phyloP scores from a whole-genome alignment of 2,797 vertebrate genomes.

The Gouania willdenowi region DNA sequence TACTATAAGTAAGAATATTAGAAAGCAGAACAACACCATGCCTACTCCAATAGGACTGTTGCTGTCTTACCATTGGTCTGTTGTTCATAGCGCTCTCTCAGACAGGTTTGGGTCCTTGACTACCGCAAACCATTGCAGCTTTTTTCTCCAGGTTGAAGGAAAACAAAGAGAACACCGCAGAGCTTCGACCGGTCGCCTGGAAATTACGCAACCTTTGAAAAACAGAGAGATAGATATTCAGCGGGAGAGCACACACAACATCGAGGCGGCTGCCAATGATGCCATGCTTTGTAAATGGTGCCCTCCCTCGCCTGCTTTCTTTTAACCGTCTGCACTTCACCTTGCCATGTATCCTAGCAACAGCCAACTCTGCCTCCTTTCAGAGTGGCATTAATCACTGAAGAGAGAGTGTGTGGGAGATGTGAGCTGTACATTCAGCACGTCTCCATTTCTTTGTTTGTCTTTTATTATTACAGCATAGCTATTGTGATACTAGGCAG shows the following conservation, averaged over 20 bases:
- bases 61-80: slow-evolving; percentile 83
- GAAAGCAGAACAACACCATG: background rate
- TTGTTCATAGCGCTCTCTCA: slow-evolving; percentile 77
- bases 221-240: slow-evolving; percentile 14
- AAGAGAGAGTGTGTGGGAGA: slow-evolving; percentile 72
- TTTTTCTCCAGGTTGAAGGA: slow-evolving; percentile 47
- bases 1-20: too few species aligned
- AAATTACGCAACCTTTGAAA: slow-evolving; percentile 10
- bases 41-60: slow-evolving; percentile 9
- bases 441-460: slow-evolving; percentile 45
- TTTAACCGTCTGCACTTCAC: slow-evolving; percentile 74
- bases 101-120: slow-evolving; percentile 76
- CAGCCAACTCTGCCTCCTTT: slow-evolving; percentile 74
- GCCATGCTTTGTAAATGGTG: slow-evolving; percentile 45
- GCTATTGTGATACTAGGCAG: too few species aligned
- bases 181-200: slow-evolving; percentile 11
- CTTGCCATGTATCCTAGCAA: slow-evolving; percentile 83
- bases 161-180: slow-evolving; percentile 19
- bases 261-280: slow-evolving; percentile 30
- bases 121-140: slow-evolving; percentile 77
- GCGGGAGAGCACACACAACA: slow-evolving; percentile 29
- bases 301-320: slow-evolving; percentile 54
- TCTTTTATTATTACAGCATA: slow-evolving; percentile 3
- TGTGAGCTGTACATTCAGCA: slow-evolving; percentile 47
- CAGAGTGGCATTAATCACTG: slow-evolving; percentile 77